Conservation (phyloP, 2,797 vertebrate genomes). For the Taenioides sp. region DNA sequence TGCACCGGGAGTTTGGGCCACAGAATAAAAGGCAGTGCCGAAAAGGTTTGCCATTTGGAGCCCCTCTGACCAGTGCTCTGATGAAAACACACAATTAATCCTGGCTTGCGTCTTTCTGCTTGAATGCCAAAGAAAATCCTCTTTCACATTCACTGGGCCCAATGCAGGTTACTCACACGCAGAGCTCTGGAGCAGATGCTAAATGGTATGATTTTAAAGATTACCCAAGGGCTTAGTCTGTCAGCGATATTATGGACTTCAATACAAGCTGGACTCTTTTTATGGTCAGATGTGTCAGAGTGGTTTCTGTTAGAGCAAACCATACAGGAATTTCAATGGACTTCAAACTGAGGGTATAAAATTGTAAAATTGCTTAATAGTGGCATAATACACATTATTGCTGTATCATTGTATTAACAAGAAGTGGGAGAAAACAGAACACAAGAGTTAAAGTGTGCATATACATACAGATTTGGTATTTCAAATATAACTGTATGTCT, state of each 20-base stretch:
- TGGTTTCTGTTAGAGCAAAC: not conserved
- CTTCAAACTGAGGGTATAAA: not conserved
- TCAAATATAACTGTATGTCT: too few relatives aligned
- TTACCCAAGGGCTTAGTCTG: not conserved
- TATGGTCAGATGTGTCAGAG: not conserved
- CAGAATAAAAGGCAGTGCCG: slow-evolving; percentile 15
- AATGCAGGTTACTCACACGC: slow-evolving; percentile 10
- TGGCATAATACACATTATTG: too few relatives aligned
- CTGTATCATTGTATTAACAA: too few relatives aligned
- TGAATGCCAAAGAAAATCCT: slow-evolving; percentile 43
- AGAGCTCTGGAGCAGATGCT: slow-evolving; percentile 3
- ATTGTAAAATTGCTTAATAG: too few relatives aligned
- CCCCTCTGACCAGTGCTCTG: slow-evolving; percentile 22
- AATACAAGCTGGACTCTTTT: not conserved
- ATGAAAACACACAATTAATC: slow-evolving; percentile 45
- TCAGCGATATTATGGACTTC: not conserved
- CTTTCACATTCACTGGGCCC: slow-evolving; percentile 29
- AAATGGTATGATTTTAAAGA: slow-evolving; percentile 8
- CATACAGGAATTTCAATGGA: not conserved
- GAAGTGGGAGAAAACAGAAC: too few relatives aligned
- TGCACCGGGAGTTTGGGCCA: not conserved
- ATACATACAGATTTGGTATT: too few relatives aligned
- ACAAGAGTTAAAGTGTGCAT: too few relatives aligned
- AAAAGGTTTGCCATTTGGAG: slow-evolving; percentile 4
- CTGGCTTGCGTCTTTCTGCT: slow-evolving; percentile 16